These are phyloP conservation scores for Halotydeus destructor DNA, from an alignment of 1,140 invertebrate genomes.

Conservation along the genomic window DNA sequence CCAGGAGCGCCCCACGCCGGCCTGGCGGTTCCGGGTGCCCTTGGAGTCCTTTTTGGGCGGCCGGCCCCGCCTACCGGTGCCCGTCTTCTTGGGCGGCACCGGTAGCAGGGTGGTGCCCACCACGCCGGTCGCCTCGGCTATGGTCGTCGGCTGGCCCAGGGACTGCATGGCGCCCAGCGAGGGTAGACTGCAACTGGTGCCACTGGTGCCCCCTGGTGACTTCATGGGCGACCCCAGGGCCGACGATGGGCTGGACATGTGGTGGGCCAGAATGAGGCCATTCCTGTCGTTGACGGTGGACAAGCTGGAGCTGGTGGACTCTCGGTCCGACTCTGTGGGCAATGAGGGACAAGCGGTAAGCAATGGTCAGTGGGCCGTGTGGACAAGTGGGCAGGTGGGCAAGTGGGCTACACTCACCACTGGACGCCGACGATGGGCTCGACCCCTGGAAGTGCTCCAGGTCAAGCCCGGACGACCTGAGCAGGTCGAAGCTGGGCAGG, in stretches of 20 bases:
- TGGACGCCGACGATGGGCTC: conserved; percentile 11
- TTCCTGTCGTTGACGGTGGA: conserved; percentile 16
- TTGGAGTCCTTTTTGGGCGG: conserved; percentile 17
- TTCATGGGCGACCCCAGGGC: not conserved
- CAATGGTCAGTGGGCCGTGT: not conserved
- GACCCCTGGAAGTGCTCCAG: conserved; percentile 9
- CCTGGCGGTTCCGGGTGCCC: conserved; percentile 11
- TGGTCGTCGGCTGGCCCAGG: not conserved
- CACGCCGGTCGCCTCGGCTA: not conserved
- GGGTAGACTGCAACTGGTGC: not conserved
- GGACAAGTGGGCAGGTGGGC: not conserved
- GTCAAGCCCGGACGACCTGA: conserved; percentile 12
- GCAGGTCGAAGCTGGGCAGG: conserved; percentile 11
- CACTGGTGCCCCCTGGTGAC: not conserved
- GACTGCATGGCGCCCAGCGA: no score
- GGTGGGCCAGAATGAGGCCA: no score
- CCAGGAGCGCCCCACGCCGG: not conserved
- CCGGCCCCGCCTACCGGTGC: conserved; percentile 16
- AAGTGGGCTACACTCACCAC: conserved; percentile 5
- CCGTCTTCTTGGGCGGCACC: conserved; percentile 10
- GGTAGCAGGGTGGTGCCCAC: not conserved
- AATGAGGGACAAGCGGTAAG: not conserved
- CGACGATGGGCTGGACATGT: not conserved
- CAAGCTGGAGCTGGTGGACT: conserved; percentile 16
- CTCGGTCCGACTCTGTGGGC: conserved; percentile 16